phyloP scores from a whole-genome alignment of 1,140 invertebrate genomes.

The Phymastichus coffea region DNA sequence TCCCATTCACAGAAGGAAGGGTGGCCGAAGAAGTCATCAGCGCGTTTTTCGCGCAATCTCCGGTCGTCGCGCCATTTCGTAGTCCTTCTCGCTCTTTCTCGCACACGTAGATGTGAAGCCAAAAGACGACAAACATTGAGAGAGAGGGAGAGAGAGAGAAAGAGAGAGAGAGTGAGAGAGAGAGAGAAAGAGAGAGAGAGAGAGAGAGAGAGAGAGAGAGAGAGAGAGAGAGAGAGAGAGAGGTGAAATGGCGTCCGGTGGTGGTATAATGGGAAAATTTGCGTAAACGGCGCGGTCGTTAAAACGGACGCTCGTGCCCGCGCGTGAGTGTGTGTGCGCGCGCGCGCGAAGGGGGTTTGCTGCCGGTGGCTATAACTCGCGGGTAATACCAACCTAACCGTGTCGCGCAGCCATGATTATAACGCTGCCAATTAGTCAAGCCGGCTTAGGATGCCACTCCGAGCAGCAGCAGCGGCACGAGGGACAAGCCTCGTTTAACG shows the following conservation, averaged over 20 bases:
- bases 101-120: no score
- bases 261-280: constrained; percentile 58
- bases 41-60: constrained; percentile 25
- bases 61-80: constrained; percentile 1
- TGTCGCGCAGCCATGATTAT: constrained; percentile 54
- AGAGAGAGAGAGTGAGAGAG: no score
- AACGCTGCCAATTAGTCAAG: constrained; percentile 59
- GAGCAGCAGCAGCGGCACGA: not conserved
- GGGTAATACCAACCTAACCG: constrained; percentile 58
- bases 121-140: no score
- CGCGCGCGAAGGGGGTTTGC: not conserved
- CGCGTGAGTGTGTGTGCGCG: constrained; percentile 35
- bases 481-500: no score
- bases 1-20: no score
- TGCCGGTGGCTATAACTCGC: constrained; percentile 52
- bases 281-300: constrained; percentile 50
- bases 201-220: not conserved
- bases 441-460: constrained; percentile 53
- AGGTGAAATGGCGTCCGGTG: not conserved
- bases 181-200: not conserved
- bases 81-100: no score
- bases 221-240: not conserved
- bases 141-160: no score
- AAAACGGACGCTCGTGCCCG: constrained; percentile 34
- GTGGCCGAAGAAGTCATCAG: no score